Percentiles rank a stretch among this genome's conserved stretches.
Conservation (phyloP, 1,140 invertebrate genomes). For the Odontomachus brunneus region DNA sequence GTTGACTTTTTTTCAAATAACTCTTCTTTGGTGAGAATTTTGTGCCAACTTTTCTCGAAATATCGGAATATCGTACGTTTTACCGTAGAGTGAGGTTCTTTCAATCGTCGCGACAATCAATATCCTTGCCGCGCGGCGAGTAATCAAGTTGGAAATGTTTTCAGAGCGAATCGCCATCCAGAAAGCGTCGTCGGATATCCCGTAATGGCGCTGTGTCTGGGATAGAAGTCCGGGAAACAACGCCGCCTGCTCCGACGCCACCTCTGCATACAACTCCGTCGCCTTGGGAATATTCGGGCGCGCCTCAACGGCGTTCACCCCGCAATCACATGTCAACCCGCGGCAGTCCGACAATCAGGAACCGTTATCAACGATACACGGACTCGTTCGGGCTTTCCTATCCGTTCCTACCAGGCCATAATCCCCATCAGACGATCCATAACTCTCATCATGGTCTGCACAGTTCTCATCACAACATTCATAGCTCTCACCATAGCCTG, state of each 20-base stretch:
- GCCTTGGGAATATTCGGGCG: slow-evolving; percentile 79
- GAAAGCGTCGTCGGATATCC: slow-evolving; percentile 83
- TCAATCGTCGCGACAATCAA: no score
- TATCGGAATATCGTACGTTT: no score
- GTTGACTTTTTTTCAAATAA: no score
- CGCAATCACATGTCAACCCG: slow-evolving; percentile 81
- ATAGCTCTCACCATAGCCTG: slow-evolving; percentile 75
- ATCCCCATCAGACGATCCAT: slow-evolving; percentile 76
- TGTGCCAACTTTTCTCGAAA: no score
- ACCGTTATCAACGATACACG: slow-evolving; percentile 80
- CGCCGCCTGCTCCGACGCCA: slow-evolving; percentile 78
- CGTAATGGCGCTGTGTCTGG: slow-evolving; percentile 80
- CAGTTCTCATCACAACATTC: slow-evolving; percentile 78
- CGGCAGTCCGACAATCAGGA: slow-evolving; percentile 78
- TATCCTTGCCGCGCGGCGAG: no score
- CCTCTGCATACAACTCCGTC: slow-evolving; percentile 76
- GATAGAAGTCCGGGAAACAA: slow-evolving; percentile 79
- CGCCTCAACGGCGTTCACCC: slow-evolving; percentile 79
- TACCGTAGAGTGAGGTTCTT: no score
- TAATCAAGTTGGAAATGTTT: background rate
- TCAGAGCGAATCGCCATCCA: slow-evolving; percentile 82
- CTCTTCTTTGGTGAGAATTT: no score
- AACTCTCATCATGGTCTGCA: slow-evolving; percentile 75
- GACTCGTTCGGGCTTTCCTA: slow-evolving; percentile 79
- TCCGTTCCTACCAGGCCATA: slow-evolving; percentile 78